Base-by-base conservation (phyloP, 2,888 invertebrate genomes). In the Caenorhabditis sp. region DNA sequence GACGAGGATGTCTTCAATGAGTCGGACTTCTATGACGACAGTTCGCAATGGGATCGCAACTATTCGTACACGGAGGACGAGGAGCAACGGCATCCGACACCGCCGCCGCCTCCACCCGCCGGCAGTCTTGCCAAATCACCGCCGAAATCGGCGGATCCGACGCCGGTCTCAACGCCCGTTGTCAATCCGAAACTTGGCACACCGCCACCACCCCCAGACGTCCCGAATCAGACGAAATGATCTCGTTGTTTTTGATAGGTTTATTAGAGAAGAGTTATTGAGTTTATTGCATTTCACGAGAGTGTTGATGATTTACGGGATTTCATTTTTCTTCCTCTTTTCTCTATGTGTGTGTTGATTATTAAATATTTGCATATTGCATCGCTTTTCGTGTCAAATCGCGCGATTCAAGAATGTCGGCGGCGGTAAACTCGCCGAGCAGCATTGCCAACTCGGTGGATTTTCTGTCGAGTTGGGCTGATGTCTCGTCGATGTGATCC, bases 361-460 rank as follows among this genome's bases (percentile, higher is more conserved):
- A 43, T 43, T 43, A 43, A 17, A 10, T 43, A 43, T 43, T 43
- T 43, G 31, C 31, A 31, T 31, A 31, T 31, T 31, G 31, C 31
- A 31, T 71, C 1, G 69, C 67, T 65, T 61, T 74, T 50, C 67
- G 63, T 1, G 80, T 77, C 26, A 81, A 51, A 6, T 83, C 83
- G n/a, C 77, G 62, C 0, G 83, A 83, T 58, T 83, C 83, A 23
- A 83, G 61, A 36, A 83, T 80, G 37, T 83, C 83, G 0, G 76
- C 76, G 6, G 82, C 83, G 1, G 79, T 70, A 54, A 76, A 75
- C 53, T 83, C 81, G 36, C 65, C 76, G n/a, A 83, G 57, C 12
- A 77, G 59, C 50, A 55, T 65, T 10, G 71, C 59, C 3, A 77
- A 31, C 43, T 66, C 70, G 43, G 27, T 67, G 55, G 12, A 64